Percentiles rank a stretch among this genome's conserved stretches.
phyloP scores from a whole-genome alignment of 2,113 vertebrate genomes.

The Pelobates fuscus region DNA sequence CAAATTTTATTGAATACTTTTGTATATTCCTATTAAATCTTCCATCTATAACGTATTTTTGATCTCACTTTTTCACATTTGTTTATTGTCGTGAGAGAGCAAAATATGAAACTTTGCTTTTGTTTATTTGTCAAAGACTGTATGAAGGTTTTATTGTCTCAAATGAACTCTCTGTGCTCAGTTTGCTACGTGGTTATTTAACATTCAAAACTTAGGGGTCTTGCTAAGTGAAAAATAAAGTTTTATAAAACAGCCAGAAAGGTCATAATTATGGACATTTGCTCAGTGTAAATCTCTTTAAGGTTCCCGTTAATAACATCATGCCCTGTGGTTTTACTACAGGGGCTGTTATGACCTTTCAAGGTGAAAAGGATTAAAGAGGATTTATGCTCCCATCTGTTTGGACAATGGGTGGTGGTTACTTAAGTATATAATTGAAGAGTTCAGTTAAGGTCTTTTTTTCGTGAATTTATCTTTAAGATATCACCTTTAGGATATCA shows the following conservation, averaged over 20 bases:
- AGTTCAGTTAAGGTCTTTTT: constrained; percentile 3
- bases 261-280: constrained; percentile 18
- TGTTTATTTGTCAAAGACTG: neutral
- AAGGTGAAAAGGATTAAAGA: constrained; percentile 43
- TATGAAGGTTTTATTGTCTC: constrained; percentile 1
- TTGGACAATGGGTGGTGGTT: constrained; percentile 30
- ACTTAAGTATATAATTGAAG: constrained; percentile 38
- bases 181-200: constrained; percentile 1
- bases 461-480: too few species aligned
- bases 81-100: too few species aligned
- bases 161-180: neutral
- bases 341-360: constrained; percentile 28
- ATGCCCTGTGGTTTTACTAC: constrained; percentile 39
- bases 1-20: too few species aligned
- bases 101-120: neutral
- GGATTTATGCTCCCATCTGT: constrained; percentile 42
- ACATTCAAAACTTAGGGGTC: constrained; percentile 4
- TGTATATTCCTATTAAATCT: too few species aligned
- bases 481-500: too few species aligned
- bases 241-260: constrained; percentile 11
- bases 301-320: constrained; percentile 36
- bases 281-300: constrained; percentile 3
- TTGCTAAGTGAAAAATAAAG: neutral
- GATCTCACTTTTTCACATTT: too few species aligned
- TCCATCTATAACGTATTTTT: too few species aligned